phyloP scores from a whole-genome alignment of 2,113 vertebrate species.

The Macaca mulatta region DNA sequence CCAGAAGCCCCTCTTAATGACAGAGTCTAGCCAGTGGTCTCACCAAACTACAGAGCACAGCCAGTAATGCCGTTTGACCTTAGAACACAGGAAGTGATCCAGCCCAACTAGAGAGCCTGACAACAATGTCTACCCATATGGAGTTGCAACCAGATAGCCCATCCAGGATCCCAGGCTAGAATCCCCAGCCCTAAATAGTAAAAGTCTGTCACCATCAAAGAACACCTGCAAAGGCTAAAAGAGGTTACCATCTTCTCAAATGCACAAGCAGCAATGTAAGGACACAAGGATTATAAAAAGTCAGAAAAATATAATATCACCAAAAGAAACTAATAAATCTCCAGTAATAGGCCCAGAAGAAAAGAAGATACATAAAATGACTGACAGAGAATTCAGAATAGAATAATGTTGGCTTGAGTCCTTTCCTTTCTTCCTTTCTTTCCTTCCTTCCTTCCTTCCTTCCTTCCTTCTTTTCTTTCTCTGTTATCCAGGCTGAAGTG shows the following conservation, averaged over 20 bases:
- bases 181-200: not conserved
- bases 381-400: not conserved
- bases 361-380: not conserved
- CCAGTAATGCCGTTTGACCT: not conserved
- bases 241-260: not conserved
- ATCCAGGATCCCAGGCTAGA: not conserved
- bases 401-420: not conserved
- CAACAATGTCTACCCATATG: not conserved
- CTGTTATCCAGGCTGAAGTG: no score
- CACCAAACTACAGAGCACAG: not conserved
- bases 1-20: not conserved
- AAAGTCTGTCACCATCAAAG: not conserved
- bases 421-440: no score
- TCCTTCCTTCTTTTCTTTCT: no score
- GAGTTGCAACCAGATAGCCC: not conserved
- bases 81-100: not conserved
- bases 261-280: not conserved
- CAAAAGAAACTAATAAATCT: not conserved
- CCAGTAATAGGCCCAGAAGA: not conserved
- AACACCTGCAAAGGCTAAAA: not conserved
- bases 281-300: not conserved
- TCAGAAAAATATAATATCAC: not conserved
- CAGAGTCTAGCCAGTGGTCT: not conserved
- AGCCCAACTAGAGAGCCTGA: not conserved
- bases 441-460: no score